Conservation (phyloP, 2,113 vertebrate species). For the Sinosuthora webbiana region DNA sequence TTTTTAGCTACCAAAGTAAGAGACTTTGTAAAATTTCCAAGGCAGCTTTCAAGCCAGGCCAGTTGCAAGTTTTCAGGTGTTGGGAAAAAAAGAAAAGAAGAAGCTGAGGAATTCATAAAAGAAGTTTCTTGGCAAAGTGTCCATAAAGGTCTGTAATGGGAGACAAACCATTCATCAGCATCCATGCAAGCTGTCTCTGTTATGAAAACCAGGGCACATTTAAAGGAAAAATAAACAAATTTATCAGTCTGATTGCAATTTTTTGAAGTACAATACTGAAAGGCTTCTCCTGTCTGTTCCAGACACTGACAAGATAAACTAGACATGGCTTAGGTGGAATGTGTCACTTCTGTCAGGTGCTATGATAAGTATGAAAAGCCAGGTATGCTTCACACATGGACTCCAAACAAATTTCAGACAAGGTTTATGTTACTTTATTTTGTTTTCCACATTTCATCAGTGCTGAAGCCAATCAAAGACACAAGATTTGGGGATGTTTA, state of each 20-base stretch:
- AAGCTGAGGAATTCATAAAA: conserved; percentile 54
- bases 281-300: conserved; percentile 60
- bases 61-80: conserved; percentile 59
- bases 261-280: conserved; percentile 59
- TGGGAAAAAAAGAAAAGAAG: not conserved
- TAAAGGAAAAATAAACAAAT: conserved; percentile 67
- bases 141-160: not conserved
- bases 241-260: conserved; percentile 69
- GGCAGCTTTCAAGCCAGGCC: conserved; percentile 34
- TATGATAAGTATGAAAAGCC: conserved; percentile 23
- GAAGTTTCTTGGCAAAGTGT: conserved; percentile 54
- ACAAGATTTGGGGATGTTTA: conserved; percentile 1
- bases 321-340: not conserved
- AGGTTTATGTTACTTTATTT: conserved; percentile 5
- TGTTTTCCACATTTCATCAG: conserved; percentile 41
- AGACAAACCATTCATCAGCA: conserved; percentile 34
- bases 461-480: not conserved
- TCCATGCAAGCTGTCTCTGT: conserved; percentile 39
- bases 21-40: conserved; percentile 47
- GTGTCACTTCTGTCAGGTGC: conserved; percentile 40
- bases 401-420: conserved; percentile 26
- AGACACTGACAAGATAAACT: conserved; percentile 62
- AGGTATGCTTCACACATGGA: conserved; percentile 7
- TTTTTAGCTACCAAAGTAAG: conserved; percentile 69
- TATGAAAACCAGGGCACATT: conserved; percentile 57